Conservation (phyloP, 2,888 invertebrate genomes). For the Cryptocheilus praepositus region DNA sequence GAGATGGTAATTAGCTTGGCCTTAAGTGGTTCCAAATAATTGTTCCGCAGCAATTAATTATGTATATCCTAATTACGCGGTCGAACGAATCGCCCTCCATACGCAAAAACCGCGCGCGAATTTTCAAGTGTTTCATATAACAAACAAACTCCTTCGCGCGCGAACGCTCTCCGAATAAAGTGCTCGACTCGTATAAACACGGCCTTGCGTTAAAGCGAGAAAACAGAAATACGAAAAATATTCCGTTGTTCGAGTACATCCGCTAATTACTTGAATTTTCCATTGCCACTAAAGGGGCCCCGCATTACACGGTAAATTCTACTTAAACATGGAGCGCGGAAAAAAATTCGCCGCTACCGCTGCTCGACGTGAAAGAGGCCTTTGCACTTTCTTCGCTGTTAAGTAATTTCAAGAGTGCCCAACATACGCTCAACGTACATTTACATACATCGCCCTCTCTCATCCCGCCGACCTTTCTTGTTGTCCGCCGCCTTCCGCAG, state of each 20-base stretch:
- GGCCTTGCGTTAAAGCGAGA: too few species aligned
- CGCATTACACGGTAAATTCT: neutral
- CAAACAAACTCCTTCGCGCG: slow-evolving; percentile 19
- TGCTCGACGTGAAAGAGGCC: slow-evolving; percentile 32
- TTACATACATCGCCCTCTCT: neutral
- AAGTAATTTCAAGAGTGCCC: slow-evolving; percentile 48
- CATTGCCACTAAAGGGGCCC: slow-evolving; percentile 16
- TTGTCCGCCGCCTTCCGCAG: too few species aligned
- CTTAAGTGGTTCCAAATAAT: slow-evolving; percentile 52
- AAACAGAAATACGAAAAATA: slow-evolving; percentile 3
- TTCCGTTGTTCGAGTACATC: slow-evolving; percentile 33
- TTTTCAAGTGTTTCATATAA: slow-evolving; percentile 23
- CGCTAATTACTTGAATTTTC: slow-evolving; percentile 43
- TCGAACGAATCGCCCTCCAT: slow-evolving; percentile 26
- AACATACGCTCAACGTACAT: slow-evolving; percentile 28
- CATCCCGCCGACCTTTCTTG: neutral
- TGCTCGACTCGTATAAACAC: too few species aligned
- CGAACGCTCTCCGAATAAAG: neutral
- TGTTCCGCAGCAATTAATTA: slow-evolving; percentile 44
- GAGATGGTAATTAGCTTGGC: slow-evolving; percentile 53
- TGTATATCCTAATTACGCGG: slow-evolving; percentile 46
- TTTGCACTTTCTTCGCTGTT: slow-evolving; percentile 50
- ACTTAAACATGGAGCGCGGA: neutral
- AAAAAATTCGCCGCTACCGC: slow-evolving; percentile 4
- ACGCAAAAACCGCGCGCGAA: slow-evolving; percentile 10